Evolutionary conservation across 2,888 invertebrate species (phyloP), one percentile per base, ranked within the genome.

Genomic region (Netelia inedita): DNA sequence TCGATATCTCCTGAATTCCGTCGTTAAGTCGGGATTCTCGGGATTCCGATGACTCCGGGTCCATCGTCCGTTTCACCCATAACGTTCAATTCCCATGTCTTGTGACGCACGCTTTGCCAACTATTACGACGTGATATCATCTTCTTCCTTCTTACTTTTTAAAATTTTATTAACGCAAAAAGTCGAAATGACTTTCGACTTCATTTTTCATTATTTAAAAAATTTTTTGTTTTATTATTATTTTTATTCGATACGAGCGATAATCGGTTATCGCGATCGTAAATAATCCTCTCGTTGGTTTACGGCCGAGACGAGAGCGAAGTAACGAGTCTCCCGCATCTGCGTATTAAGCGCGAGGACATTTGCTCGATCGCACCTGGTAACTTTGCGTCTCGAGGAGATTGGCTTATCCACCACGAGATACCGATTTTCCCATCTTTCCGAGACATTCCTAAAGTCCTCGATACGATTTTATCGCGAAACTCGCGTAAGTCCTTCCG

Each of bases 11-110:
- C 57, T 14, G 87, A 89, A 88, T 87, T 74, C 74, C 55, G 85
- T 86, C 86, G 81, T 87, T 88, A 83, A 87, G 85, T 87, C 88
- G 87, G 86, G 87, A 89, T 89, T 89, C 89, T 78, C 88, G 79
- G 80, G 85, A 89, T 87, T 87, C 89, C 86, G 75, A 83, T 63
- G 59, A 63, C 63, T 81, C 85, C 28, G 5, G 80, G 61, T 71
- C 41, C 79, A 87, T 81, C 82, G 73, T 28, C 5, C 76, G 80
- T 79, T 83, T 84, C 79, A 80, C 86, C 82, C 80, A 68, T 75
- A 78, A 72, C 71, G 61, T 82, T 79, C 55, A 79, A 72, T 79
- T 65, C 72, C 79, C 16, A 71, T 23, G 71, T 2, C 46, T 46
- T 61, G 65, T 79, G 79, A 79, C 79, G 79, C 79, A 72, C 61